phyloP scores from a whole-genome alignment of 2,888 invertebrate genomes.

The Luffia ferchaultella region DNA sequence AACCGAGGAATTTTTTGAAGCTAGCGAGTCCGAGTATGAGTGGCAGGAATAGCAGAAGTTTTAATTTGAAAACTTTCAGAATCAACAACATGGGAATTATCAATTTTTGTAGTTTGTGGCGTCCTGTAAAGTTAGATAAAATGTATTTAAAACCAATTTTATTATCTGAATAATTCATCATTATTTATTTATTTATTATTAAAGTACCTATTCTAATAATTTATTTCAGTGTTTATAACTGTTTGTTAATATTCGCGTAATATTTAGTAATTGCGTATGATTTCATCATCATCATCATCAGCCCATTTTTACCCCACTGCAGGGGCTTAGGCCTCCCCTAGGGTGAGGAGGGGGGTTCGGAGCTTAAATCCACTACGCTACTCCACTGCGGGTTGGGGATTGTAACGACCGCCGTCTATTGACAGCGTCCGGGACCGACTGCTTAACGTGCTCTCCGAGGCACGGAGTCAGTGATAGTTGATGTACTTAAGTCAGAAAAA shows the following conservation, averaged over 20 bases:
- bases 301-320: no score
- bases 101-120: conserved; percentile 82
- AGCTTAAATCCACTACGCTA: no score
- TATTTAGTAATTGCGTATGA: not conserved
- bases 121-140: conserved; percentile 61
- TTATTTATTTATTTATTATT: not conserved
- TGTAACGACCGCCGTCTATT: no score
- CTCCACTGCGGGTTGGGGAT: no score
- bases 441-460: no score
- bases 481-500: no score
- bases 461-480: no score
- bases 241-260: not conserved
- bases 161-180: not conserved
- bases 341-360: no score
- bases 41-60: conserved; percentile 81
- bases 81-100: conserved; percentile 84
- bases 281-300: no score
- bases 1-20: conserved; percentile 84
- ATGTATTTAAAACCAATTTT: not conserved
- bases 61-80: conserved; percentile 84
- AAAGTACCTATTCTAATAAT: not conserved
- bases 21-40: conserved; percentile 84
- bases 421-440: no score
- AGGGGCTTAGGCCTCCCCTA: no score
- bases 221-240: not conserved